Evolutionary conservation across 2,888 invertebrate species (phyloP).

Genomic region (Zhengitettix transpicula): DNA sequence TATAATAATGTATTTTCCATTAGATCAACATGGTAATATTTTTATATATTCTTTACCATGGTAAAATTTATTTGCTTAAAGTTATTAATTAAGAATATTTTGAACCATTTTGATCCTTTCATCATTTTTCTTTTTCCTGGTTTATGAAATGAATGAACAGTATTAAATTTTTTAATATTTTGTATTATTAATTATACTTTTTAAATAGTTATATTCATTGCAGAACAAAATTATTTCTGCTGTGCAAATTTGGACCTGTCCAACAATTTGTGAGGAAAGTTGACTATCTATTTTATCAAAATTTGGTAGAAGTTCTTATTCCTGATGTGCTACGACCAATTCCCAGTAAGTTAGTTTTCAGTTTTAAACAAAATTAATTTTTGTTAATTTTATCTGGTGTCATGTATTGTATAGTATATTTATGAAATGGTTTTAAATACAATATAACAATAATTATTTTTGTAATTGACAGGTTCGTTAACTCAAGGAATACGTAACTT

Average conservation of each 20-base stretch:
- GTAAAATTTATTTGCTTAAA: no score
- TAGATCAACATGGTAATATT: no score
- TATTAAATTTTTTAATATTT: background rate
- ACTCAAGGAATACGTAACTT: slow-evolving; percentile 88
- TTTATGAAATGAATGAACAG: no score
- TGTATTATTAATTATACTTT: slow-evolving; percentile 4
- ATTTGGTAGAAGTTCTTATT: slow-evolving; percentile 86
- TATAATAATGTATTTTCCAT: no score
- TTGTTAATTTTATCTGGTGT: no score
- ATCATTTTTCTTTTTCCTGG: no score
- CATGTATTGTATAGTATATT: no score
- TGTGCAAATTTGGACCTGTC: slow-evolving; percentile 53
- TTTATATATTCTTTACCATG: no score
- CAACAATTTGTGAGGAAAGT: slow-evolving; percentile 66
- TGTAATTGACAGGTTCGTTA: slow-evolving; percentile 34
- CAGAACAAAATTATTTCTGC: slow-evolving; percentile 46
- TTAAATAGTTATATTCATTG: slow-evolving; percentile 12
- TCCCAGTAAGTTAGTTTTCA: slow-evolving; percentile 40
- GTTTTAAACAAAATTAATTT: no score
- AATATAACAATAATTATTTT: no score
- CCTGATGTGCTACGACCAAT: slow-evolving; percentile 91
- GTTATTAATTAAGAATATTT: no score
- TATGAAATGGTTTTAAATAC: slow-evolving; percentile 20
- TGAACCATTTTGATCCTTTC: no score
- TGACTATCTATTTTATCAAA: slow-evolving; percentile 89